Percentiles rank a stretch among this genome's conserved stretches.
Evolutionary conservation across 2,888 invertebrate genomes (phyloP).

Genomic region (Galeruca laticollis): DNA sequence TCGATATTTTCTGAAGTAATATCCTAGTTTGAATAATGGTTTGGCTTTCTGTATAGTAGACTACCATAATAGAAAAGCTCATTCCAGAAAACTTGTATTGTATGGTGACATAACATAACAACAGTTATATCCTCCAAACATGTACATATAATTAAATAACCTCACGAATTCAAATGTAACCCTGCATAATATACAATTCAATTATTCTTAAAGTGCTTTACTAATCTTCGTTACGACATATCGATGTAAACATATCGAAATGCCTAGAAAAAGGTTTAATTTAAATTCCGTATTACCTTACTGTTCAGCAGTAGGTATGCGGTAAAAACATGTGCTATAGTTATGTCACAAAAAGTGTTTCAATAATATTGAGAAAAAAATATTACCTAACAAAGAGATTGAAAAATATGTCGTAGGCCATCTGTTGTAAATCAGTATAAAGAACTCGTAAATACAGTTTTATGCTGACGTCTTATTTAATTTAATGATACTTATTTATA

Average conservation of each 20-base stretch:
- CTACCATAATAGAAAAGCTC: too few relatives aligned
- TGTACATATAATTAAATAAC: neutral
- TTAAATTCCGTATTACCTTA: constrained; percentile 7
- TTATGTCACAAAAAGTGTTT: constrained; percentile 15
- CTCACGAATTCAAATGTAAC: neutral
- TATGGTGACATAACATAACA: neutral
- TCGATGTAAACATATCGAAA: neutral
- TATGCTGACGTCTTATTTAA: neutral
- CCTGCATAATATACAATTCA: neutral
- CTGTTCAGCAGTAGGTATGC: neutral
- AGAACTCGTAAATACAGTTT: neutral
- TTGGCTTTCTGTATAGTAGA: too few relatives aligned
- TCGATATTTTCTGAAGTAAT: too few relatives aligned
- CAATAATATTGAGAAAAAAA: constrained; percentile 11
- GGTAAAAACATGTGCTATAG: constrained; percentile 20
- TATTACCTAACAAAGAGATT: constrained; percentile 1
- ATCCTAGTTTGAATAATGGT: too few relatives aligned
- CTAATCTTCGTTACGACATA: neutral
- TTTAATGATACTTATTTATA: constrained; percentile 1
- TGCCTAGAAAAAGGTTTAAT: neutral
- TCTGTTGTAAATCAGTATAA: constrained; percentile 1
- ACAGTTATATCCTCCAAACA: neutral
- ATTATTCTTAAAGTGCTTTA: constrained; percentile 1
- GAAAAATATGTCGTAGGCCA: constrained; percentile 13
- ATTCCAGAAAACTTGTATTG: too few relatives aligned